Evolutionary conservation across 2,797 vertebrate genomes (phyloP).

Genomic region (Schizopygopsis pylzovi): DNA sequence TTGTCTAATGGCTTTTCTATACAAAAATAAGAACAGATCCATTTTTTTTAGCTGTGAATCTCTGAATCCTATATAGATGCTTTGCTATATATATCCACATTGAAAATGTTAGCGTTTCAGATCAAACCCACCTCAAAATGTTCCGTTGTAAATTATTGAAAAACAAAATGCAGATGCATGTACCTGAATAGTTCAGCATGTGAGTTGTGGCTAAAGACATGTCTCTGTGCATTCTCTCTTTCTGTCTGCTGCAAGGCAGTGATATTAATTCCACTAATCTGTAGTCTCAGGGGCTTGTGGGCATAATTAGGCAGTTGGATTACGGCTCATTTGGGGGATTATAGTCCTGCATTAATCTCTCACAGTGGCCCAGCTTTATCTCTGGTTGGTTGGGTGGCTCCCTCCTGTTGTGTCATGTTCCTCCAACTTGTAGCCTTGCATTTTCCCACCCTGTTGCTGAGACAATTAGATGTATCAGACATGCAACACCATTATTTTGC

Average conservation of each 20-base stretch:
- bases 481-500: background rate
- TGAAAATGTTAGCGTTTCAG: conserved; percentile 4
- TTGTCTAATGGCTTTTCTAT: background rate
- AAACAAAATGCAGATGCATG: background rate
- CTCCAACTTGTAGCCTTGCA: conserved; percentile 29
- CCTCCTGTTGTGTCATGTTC: conserved; percentile 3
- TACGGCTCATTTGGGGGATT: conserved; percentile 60
- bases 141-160: conserved; percentile 21
- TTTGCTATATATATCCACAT: background rate
- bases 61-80: background rate
- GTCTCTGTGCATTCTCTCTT: background rate
- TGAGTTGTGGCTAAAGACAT: conserved; percentile 2
- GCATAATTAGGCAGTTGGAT: conserved; percentile 68
- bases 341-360: conserved; percentile 46
- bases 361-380: conserved; percentile 38
- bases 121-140: conserved; percentile 7
- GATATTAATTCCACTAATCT: conserved; percentile 69
- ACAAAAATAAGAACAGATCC: background rate
- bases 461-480: background rate
- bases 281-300: conserved; percentile 62
- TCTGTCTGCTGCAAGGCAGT: conserved; percentile 40
- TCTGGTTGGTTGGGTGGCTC: conserved; percentile 26
- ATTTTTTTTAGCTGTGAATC: conserved; percentile 19
- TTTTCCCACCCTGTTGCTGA: conserved; percentile 29
- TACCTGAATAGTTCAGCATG: conserved; percentile 3